Base-by-base conservation (phyloP, 2,888 invertebrate genomes). In the Eupithecia centaureata region DNA sequence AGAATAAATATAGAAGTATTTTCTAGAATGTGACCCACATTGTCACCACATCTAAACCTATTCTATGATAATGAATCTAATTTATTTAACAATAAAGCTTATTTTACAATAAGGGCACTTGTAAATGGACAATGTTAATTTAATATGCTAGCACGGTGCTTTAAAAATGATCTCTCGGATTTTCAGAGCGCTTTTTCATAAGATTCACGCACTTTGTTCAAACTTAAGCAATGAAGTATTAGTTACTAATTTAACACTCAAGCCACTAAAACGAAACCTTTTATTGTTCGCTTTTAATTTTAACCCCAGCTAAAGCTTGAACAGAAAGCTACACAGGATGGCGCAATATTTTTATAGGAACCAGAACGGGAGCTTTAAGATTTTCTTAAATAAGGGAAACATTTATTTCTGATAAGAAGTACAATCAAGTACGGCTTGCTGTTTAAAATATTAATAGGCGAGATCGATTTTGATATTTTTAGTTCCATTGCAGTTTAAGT, bases 101-200 rank as follows among this genome's bases (percentile, higher is more conserved):
- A 38, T 38, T 28, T 63, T 51, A 61, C 47, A 47, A n/a, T 67
- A 68, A 64, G 63, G 64, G 30, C 68, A 68, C 63, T 68, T 68
- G 38, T 28, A 25, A 42, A 61, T 61, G 67, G 62, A 62, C 63
- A 15, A 61, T 61, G 22, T 61, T 61, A 15, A 28, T 47, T 60
- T 47, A 47, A 47, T 47, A 47, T 22, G 42, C 7, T 42, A 42
- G 42, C 18, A 42, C 10, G n/a, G n/a, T 47, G 47, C 22, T 47
- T 47, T 22, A 47, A 22, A 47, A 47, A 22, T 47, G 7, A 22
- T 47, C 12, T 2, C 47, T 47, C 22, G 18, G 18, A 47, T 47
- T 47, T 47, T 47, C 47, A 47, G 18, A 47, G 22, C 47, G 3
- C 18, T n/a, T 47, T 47, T 22, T 47, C 47, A 47, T 47, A 47